Evolutionary conservation across 2,113 vertebrate species (phyloP).

Genomic region (Colaptes auratus): DNA sequence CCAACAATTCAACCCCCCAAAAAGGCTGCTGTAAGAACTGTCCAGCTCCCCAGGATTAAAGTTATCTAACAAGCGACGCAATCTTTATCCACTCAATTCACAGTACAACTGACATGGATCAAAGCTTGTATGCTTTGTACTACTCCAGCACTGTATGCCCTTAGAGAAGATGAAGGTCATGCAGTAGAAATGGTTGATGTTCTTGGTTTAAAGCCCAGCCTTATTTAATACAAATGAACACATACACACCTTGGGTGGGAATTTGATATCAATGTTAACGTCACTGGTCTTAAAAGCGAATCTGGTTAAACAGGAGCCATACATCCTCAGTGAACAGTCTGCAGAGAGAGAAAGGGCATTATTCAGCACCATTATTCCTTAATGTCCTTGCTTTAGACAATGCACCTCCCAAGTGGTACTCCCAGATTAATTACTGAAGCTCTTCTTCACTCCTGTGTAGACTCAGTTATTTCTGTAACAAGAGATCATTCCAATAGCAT

Average conservation of each 20-base stretch:
- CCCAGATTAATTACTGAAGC: neutral
- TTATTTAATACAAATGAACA: neutral
- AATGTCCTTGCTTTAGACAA: neutral
- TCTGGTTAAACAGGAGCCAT: constrained; percentile 92
- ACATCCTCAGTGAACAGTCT: constrained; percentile 93
- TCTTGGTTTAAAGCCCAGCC: neutral
- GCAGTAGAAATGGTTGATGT: neutral
- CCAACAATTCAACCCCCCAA: neutral
- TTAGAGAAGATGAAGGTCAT: neutral
- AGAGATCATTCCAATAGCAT: neutral
- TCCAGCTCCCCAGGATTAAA: neutral
- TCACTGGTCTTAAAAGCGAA: constrained; percentile 97
- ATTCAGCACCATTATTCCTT: neutral
- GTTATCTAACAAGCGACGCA: neutral
- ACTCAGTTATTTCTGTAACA: neutral
- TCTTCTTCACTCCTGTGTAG: neutral
- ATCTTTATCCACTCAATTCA: neutral
- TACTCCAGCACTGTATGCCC: neutral
- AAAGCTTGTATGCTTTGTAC: neutral
- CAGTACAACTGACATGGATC: neutral
- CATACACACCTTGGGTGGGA: constrained; percentile 87
- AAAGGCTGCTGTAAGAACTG: neutral
- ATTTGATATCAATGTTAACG: constrained; percentile 93
- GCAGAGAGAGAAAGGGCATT: constrained; percentile 58
- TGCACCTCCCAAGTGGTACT: neutral